phyloP scores from a whole-genome alignment of 2,888 invertebrate species.

The Archips xylosteana region DNA sequence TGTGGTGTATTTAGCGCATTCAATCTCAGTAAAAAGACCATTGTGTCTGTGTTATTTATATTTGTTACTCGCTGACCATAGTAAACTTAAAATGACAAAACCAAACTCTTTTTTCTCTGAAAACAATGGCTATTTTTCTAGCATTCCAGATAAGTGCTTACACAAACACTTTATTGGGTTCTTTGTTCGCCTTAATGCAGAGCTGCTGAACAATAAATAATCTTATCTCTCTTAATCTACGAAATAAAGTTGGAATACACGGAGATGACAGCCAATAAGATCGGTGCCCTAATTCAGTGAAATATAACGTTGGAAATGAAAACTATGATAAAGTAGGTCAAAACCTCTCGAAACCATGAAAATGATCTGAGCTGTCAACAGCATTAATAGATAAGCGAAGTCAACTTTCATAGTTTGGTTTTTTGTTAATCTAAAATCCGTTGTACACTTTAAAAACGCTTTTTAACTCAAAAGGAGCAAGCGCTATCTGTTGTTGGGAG shows the following conservation, averaged over 20 bases:
- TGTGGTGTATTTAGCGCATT: not conserved
- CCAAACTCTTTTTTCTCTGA: constrained; percentile 6
- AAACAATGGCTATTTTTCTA: constrained; percentile 14
- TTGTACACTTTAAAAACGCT: constrained; percentile 1
- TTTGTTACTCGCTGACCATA: constrained; percentile 2
- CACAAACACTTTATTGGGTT: constrained; percentile 17
- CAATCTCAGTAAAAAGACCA: not conserved
- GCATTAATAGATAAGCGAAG: constrained; percentile 5
- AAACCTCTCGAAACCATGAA: not conserved
- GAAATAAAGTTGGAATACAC: constrained; percentile 11
- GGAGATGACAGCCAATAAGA: constrained; percentile 14
- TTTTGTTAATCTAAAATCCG: constrained; percentile 1
- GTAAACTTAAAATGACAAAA: constrained; percentile 6
- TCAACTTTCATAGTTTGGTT: constrained; percentile 3
- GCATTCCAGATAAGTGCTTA: constrained; percentile 14
- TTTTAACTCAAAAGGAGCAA: constrained; percentile 17
- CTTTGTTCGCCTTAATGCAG: constrained; percentile 12
- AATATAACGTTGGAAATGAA: constrained; percentile 13
- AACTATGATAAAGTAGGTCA: constrained; percentile 21
- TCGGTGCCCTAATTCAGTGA: constrained; percentile 14
- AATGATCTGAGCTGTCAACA: constrained; percentile 3
- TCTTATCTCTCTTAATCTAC: constrained; percentile 19
- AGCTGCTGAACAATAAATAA: constrained; percentile 29
- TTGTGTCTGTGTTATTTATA: not conserved
- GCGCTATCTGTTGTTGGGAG: constrained; percentile 22